Evolutionary conservation across 2,113 vertebrate species (phyloP).

Genomic region (Gila orcuttii): DNA sequence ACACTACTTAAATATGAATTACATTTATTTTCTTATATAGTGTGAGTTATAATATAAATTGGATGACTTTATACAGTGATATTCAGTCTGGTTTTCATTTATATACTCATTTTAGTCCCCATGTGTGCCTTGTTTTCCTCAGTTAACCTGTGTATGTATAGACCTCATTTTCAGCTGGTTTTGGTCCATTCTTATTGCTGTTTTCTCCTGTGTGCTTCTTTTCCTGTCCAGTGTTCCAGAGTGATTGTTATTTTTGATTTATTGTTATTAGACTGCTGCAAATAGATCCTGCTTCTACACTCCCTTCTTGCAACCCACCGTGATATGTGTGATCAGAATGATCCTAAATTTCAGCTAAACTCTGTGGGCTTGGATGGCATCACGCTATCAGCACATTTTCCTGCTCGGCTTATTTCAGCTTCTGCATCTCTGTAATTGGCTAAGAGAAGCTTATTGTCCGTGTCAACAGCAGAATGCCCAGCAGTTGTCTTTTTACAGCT

Average conservation of each 20-base stretch:
- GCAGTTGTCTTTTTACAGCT: slow-evolving; percentile 15
- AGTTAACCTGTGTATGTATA: no score
- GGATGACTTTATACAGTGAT: background rate
- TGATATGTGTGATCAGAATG: background rate
- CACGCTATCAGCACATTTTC: background rate
- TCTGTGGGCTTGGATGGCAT: slow-evolving; percentile 1
- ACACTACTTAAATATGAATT: background rate
- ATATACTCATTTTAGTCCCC: background rate
- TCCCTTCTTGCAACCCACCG: no score
- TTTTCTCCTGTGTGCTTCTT: no score
- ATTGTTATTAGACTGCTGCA: no score
- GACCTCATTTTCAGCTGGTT: no score
- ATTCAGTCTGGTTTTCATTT: background rate
- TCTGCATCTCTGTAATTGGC: slow-evolving; percentile 29
- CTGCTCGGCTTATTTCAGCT: background rate
- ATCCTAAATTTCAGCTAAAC: background rate
- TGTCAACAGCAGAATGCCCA: slow-evolving; percentile 25
- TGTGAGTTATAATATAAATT: background rate
- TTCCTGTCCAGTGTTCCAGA: no score
- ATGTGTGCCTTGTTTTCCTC: no score
- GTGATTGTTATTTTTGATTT: no score
- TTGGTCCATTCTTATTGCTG: no score
- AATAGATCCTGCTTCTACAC: no score
- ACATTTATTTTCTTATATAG: background rate
- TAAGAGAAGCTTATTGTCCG: slow-evolving; percentile 24